These are phyloP conservation scores for Uropetala carovei DNA, from an alignment of 2,888 invertebrate species.

Conservation along the genomic window DNA sequence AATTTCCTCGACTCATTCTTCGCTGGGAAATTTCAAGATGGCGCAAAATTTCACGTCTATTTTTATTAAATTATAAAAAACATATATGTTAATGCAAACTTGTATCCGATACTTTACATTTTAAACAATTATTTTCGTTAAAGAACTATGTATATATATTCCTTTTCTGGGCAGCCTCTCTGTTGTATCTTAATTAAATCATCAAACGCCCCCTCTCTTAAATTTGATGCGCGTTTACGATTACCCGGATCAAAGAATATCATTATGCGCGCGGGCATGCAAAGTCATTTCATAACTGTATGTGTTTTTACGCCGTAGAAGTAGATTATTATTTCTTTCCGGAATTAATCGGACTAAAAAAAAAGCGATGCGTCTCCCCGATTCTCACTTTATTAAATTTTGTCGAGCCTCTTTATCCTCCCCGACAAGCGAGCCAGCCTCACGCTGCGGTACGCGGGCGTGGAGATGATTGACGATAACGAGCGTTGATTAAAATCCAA, in stretches of 20 bases:
- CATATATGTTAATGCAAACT: too few species aligned
- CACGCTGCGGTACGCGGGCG: neutral
- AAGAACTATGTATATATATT: neutral
- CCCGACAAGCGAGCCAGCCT: neutral
- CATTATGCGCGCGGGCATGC: neutral
- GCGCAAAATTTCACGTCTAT: neutral
- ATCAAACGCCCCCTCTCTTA: neutral
- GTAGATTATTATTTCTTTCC: neutral
- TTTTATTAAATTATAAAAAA: too few species aligned
- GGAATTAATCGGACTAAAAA: neutral
- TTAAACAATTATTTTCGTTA: too few species aligned
- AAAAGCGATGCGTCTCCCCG: neutral
- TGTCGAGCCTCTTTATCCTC: neutral
- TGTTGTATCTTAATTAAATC: slow-evolving; percentile 1
- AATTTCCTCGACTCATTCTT: neutral
- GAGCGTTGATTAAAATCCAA: slow-evolving; percentile 1
- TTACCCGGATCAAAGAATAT: neutral
- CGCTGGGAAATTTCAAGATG: neutral
- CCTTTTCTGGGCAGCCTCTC: neutral
- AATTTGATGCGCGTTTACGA: neutral
- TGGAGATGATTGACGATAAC: slow-evolving; percentile 15
- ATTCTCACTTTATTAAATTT: neutral
- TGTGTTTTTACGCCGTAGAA: neutral
- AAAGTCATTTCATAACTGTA: neutral
- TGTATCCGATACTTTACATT: too few species aligned